phyloP scores from a whole-genome alignment of 2,888 invertebrate species.

The Syrphus vitripennis region DNA sequence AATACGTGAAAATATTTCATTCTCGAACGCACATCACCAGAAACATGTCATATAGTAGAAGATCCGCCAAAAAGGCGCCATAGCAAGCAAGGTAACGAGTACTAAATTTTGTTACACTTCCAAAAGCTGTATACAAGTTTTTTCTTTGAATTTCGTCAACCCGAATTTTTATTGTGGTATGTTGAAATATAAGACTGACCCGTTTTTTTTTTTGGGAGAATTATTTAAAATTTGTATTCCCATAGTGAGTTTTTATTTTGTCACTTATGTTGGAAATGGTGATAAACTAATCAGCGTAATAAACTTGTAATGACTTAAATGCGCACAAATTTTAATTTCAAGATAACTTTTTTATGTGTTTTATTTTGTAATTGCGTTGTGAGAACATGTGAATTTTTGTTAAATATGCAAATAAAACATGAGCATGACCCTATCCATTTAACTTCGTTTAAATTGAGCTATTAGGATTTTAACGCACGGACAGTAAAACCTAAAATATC shows the following conservation, averaged over 20 bases:
- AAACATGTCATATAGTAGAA: neutral
- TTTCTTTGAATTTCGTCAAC: slow-evolving; percentile 47
- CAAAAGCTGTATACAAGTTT: slow-evolving; percentile 26
- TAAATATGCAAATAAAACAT: slow-evolving; percentile 7
- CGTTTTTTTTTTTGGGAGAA: neutral
- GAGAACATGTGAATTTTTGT: neutral
- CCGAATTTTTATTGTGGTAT: neutral
- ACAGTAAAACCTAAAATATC: slow-evolving; percentile 11
- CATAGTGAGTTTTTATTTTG: slow-evolving; percentile 55
- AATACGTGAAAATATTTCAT: slow-evolving; percentile 61
- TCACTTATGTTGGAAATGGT: slow-evolving; percentile 49
- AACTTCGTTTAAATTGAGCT: slow-evolving; percentile 45
- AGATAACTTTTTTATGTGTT: slow-evolving; percentile 8
- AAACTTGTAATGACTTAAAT: slow-evolving; percentile 60
- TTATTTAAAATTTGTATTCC: slow-evolving; percentile 15
- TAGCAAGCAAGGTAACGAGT: neutral
- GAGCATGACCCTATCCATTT: neutral
- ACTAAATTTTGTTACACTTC: slow-evolving; percentile 27
- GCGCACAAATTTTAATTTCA: slow-evolving; percentile 5
- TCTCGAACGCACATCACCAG: slow-evolving; percentile 13
- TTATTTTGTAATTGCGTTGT: neutral
- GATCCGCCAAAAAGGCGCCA: neutral
- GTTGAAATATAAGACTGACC: neutral
- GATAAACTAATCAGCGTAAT: slow-evolving; percentile 69
- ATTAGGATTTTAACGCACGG: slow-evolving; percentile 42